phyloP scores from a whole-genome alignment of 30 jellyfish, hydroid and myxozoan species.

The Aurelia coerulea region DNA sequence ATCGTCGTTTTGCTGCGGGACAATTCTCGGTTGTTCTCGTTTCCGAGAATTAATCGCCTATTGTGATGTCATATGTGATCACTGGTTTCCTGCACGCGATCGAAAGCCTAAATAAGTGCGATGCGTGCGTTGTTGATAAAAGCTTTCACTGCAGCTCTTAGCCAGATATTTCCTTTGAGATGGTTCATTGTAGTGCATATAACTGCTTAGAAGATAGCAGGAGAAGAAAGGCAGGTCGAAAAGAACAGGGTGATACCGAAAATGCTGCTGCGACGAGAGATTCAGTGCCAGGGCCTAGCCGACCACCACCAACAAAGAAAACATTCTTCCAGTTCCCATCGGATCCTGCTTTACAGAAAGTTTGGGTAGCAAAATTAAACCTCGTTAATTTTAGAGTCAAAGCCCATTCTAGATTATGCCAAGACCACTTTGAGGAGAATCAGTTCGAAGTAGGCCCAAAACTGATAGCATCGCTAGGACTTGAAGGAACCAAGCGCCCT shows the following conservation, averaged over 20 bases:
- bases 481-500: too few relatives aligned
- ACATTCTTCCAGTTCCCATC: too few relatives aligned
- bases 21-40: conserved; percentile 19
- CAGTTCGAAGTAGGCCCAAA: conserved; percentile 1
- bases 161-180: neutral
- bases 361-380: neutral
- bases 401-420: conserved; percentile 13
- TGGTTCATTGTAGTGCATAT: conserved; percentile 17
- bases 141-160: neutral
- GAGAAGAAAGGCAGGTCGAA: neutral
- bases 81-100: too few relatives aligned
- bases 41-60: neutral
- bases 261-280: neutral
- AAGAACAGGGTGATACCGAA: conserved; percentile 1
- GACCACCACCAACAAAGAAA: too few relatives aligned
- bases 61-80: too few relatives aligned
- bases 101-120: too few relatives aligned
- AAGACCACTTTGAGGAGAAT: conserved; percentile 21
- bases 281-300: too few relatives aligned
- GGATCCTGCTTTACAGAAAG: too few relatives aligned
- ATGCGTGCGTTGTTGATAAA: neutral
- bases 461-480: too few relatives aligned
- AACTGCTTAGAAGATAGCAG: conserved; percentile 11
- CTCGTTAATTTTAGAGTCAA: neutral
- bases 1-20: conserved; percentile 16